Conservation (phyloP, 2,888 invertebrate species). For the Eristalinus aeneus region DNA sequence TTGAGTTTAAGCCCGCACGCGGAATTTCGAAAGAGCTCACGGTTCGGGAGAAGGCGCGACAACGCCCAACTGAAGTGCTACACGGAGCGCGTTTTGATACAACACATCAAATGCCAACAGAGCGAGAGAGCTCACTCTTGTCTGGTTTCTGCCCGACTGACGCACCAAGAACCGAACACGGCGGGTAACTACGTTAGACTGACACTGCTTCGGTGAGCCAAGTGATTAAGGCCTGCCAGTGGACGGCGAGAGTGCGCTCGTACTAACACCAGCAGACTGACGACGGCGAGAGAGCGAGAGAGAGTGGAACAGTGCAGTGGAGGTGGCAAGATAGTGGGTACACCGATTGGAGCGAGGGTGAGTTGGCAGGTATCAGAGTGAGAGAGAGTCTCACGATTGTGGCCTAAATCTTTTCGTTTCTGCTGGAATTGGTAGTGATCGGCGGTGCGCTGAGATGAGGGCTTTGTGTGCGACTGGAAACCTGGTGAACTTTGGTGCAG, state of each 20-base stretch:
- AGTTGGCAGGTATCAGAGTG: neutral
- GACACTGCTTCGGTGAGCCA: constrained; percentile 22
- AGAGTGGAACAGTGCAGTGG: neutral
- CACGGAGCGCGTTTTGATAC: neutral
- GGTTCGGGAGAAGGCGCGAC: constrained; percentile 56
- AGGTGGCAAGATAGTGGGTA: neutral
- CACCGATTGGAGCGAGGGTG: constrained; percentile 30
- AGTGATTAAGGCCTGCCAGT: constrained; percentile 52
- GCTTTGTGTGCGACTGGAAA: constrained; percentile 43
- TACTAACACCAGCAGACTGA: constrained; percentile 47
- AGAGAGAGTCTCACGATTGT: constrained; percentile 48
- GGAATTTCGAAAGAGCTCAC: constrained; percentile 45
- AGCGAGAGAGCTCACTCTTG: neutral
- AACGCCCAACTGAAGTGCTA: constrained; percentile 64
- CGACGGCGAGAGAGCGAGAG: neutral
- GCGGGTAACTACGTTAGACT: constrained; percentile 67
- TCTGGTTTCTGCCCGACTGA: neutral
- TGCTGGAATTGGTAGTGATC: constrained; percentile 30
- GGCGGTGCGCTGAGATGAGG: constrained; percentile 14
- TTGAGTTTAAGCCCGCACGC: neutral
- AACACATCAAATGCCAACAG: neutral
- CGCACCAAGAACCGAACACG: constrained; percentile 61
- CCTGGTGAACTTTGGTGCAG: neutral
- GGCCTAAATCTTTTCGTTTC: constrained; percentile 49
- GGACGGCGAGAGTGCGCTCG: constrained; percentile 56